Evolutionary conservation across 1,140 invertebrate genomes (phyloP).

Genomic region (Atopsyche davidsoni): DNA sequence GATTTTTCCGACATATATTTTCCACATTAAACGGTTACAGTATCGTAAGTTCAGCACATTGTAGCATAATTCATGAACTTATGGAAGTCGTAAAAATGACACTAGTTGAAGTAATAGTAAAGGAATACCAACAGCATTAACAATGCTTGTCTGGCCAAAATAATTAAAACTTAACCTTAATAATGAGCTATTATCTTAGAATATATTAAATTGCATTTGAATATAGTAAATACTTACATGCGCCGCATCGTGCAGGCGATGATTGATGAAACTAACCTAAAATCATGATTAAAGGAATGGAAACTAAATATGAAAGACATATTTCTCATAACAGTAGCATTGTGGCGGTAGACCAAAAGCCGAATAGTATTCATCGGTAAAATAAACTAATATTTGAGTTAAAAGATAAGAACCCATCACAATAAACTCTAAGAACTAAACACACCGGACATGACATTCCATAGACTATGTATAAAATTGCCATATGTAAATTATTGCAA

Average conservation of each 20-base stretch:
- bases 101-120: background rate
- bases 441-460: no score
- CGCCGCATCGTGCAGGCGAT: constrained; percentile 17
- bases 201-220: background rate
- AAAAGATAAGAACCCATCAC: constrained; percentile 17
- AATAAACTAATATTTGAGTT: constrained; percentile 17
- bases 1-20: no score
- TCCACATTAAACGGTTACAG: no score
- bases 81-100: background rate
- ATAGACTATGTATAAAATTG: no score
- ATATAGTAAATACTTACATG: constrained; percentile 10
- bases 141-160: no score
- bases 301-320: constrained; percentile 7
- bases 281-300: constrained; percentile 13
- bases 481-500: no score
- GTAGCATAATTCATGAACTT: background rate
- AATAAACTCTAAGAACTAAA: no score
- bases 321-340: constrained; percentile 6
- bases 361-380: constrained; percentile 11
- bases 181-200: background rate
- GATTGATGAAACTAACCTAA: constrained; percentile 17
- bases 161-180: no score
- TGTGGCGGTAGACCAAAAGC: constrained; percentile 6
- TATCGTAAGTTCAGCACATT: background rate
- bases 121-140: no score